A percentile compares a stretch with the other conserved stretches of the same genome.
phyloP scores from a whole-genome alignment of 1,140 invertebrate genomes.

The Zaprionus taronus region DNA sequence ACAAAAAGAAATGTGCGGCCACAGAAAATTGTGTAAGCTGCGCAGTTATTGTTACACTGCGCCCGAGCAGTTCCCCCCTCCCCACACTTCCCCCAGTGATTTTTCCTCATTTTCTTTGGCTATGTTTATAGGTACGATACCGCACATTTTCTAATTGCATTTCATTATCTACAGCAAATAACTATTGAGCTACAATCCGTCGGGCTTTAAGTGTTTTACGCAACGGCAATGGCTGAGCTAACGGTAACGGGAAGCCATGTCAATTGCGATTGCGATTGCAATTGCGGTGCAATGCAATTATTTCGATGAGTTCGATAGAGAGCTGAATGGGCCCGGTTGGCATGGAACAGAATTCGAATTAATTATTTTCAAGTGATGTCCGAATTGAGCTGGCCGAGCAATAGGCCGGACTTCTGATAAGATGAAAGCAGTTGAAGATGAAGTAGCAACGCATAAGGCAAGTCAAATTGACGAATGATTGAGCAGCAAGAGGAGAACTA shows the following conservation, averaged over 20 bases:
- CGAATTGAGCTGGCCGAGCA: slow-evolving; percentile 11
- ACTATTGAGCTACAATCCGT: slow-evolving; percentile 26
- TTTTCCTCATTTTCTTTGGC: slow-evolving; percentile 26
- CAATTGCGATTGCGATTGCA: slow-evolving; percentile 38
- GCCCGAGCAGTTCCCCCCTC: slow-evolving; percentile 5
- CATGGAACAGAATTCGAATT: slow-evolving; percentile 18
- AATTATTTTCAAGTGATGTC: slow-evolving; percentile 26
- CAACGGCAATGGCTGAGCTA: not conserved
- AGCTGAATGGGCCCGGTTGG: slow-evolving; percentile 20
- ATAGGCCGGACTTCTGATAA: slow-evolving; percentile 10
- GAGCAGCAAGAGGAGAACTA: not conserved
- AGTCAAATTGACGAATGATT: not conserved
- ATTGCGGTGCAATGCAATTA: slow-evolving; percentile 62
- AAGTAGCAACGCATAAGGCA: not conserved
- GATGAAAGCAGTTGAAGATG: slow-evolving; percentile 3
- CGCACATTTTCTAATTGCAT: slow-evolving; percentile 71
- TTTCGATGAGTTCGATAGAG: slow-evolving; percentile 45
- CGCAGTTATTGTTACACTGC: slow-evolving; percentile 69
- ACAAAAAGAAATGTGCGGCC: slow-evolving; percentile 22
- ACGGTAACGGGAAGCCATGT: slow-evolving; percentile 10
- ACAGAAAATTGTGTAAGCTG: slow-evolving; percentile 65
- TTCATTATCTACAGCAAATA: slow-evolving; percentile 75
- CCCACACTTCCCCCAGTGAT: not conserved
- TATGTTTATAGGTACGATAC: slow-evolving; percentile 19
- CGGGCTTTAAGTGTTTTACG: slow-evolving; percentile 23